Conservation (phyloP, 2,888 invertebrate species). For the Agapetus fuscipes region DNA sequence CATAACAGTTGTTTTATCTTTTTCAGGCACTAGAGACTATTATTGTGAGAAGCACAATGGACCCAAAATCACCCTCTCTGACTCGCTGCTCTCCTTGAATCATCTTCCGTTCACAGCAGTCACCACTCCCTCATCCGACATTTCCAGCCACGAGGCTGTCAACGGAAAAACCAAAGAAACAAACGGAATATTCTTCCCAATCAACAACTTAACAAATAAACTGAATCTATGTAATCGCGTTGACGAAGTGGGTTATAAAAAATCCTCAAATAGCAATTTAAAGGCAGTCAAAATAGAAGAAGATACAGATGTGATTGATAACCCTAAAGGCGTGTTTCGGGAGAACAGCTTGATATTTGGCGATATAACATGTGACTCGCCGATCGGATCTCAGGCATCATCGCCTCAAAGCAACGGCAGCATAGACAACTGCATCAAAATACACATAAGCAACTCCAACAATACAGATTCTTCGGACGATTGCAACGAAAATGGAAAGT, state of each 20-base stretch:
- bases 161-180: constrained; percentile 13
- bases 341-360: constrained; percentile 21
- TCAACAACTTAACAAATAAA: too few relatives aligned
- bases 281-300: constrained; percentile 6
- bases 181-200: constrained; percentile 7
- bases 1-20: too few relatives aligned
- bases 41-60: constrained; percentile 43
- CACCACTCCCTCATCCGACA: constrained; percentile 32
- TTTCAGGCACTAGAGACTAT: constrained; percentile 40
- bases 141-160: constrained; percentile 28
- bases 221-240: too few relatives aligned
- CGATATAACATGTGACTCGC: constrained; percentile 18
- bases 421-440: constrained; percentile 8
- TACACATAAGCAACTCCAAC: constrained; percentile 7
- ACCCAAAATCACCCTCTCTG: constrained; percentile 37
- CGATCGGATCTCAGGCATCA: constrained; percentile 11
- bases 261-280: constrained; percentile 4
- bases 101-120: constrained; percentile 34
- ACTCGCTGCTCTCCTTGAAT: constrained; percentile 38
- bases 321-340: constrained; percentile 17
- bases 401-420: constrained; percentile 14
- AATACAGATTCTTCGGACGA: constrained; percentile 9
- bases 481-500: constrained; percentile 4
- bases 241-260: constrained; percentile 2
- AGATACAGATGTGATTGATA: constrained; percentile 1